A percentile compares a stretch with the other conserved stretches of the same genome.
phyloP scores from a whole-genome alignment of 2,888 invertebrate species.

The Sicus ferrugineus region DNA sequence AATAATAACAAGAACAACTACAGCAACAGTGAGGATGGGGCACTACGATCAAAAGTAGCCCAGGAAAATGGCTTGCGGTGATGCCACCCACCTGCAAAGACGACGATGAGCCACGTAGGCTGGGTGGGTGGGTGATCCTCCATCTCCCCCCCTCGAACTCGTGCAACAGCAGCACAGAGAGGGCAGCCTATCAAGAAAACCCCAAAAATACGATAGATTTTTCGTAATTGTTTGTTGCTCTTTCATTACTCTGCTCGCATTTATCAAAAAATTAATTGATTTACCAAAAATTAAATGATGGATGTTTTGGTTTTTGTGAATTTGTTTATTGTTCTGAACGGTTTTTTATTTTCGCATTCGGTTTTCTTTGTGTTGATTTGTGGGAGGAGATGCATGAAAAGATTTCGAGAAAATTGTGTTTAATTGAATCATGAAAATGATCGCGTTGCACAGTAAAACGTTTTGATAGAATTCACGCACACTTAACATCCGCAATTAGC shows the following conservation, averaged over 20 bases:
- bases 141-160: too few species aligned
- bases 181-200: too few species aligned
- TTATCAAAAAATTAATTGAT: constrained; percentile 38
- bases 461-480: too few species aligned
- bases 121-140: too few species aligned
- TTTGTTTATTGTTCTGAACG: constrained; percentile 30
- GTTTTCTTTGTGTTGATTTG: background rate
- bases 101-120: too few species aligned
- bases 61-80: background rate
- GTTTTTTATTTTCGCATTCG: background rate
- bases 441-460: too few species aligned
- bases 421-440: too few species aligned
- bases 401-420: background rate
- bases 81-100: too few species aligned
- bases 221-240: background rate
- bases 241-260: background rate
- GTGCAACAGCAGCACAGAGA: too few species aligned
- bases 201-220: background rate
- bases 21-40: background rate
- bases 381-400: background rate
- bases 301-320: constrained; percentile 31
- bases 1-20: background rate
- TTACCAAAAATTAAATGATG: constrained; percentile 44
- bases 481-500: too few species aligned
- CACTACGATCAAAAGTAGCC: background rate